Percentiles rank a stretch among this genome's conserved stretches.
These are phyloP conservation scores for Scaeva pyrastri DNA, from an alignment of 2,888 invertebrate species.

Conservation along the genomic window DNA sequence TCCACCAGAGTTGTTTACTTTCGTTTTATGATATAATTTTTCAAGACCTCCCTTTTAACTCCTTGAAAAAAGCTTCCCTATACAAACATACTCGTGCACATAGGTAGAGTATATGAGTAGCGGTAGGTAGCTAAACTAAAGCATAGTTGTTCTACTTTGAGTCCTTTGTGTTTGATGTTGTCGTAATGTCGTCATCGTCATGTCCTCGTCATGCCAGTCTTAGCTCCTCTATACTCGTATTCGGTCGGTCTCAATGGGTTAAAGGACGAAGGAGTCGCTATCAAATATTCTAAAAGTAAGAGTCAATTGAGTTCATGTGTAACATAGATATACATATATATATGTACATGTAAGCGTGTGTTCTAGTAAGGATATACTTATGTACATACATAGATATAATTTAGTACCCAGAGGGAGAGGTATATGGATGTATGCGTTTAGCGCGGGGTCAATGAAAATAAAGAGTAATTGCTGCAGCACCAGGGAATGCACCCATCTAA, in stretches of 20 bases:
- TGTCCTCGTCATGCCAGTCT: too few relatives aligned
- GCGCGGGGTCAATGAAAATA: conserved; percentile 67
- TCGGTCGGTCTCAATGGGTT: conserved; percentile 29
- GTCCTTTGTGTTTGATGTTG: conserved; percentile 36
- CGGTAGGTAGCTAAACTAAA: conserved; percentile 19
- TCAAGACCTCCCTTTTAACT: conserved; percentile 17
- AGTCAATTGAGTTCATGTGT: conserved; percentile 59
- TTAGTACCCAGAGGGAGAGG: too few relatives aligned
- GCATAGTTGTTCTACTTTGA: conserved; percentile 50
- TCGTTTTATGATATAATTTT: conserved; percentile 57
- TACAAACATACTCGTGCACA: neutral
- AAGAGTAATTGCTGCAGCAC: conserved; percentile 69
- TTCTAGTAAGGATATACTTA: conserved; percentile 2
- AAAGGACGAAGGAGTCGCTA: conserved; percentile 45
- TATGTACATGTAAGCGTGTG: too few relatives aligned
- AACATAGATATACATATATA: neutral
- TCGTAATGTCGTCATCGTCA: neutral
- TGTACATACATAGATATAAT: neutral
- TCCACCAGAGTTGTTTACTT: conserved; percentile 51
- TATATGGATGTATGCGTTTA: neutral
- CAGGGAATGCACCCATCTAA: conserved; percentile 57
- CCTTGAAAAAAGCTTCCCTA: conserved; percentile 32
- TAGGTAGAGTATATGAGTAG: too few relatives aligned
- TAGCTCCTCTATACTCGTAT: neutral
- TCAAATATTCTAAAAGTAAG: conserved; percentile 67